Conservation (phyloP, 2,113 vertebrate species). For the Alaudala cheleensis region DNA sequence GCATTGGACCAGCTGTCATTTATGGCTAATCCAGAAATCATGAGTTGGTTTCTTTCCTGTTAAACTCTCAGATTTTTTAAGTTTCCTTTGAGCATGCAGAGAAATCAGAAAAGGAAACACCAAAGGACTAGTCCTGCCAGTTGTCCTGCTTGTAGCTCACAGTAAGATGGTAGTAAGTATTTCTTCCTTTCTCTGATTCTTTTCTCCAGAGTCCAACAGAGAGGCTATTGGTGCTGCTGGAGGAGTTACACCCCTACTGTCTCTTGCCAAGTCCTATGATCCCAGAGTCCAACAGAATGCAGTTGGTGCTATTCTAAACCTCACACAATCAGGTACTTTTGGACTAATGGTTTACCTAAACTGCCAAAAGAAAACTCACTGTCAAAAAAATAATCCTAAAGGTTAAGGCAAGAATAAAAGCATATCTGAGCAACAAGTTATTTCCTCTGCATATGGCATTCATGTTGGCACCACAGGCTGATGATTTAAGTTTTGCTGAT, state of each 20-base stretch:
- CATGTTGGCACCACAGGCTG: neutral
- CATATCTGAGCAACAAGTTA: neutral
- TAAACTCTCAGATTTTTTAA: neutral
- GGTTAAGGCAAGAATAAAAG: neutral
- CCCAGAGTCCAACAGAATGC: slow-evolving; percentile 80
- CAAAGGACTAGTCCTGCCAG: neutral
- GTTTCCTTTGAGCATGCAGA: neutral
- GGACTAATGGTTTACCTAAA: neutral
- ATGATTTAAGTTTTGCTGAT: neutral
- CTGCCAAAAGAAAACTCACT: neutral
- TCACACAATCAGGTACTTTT: slow-evolving; percentile 78
- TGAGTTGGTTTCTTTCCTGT: neutral
- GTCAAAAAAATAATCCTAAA: neutral
- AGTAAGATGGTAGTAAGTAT: neutral
- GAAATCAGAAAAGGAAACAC: neutral
- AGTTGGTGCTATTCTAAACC: slow-evolving; percentile 79
- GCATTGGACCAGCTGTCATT: neutral
- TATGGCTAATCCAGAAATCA: neutral
- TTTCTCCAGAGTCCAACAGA: slow-evolving; percentile 72
- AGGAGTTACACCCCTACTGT: slow-evolving; percentile 75
- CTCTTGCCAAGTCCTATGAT: slow-evolving; percentile 78
- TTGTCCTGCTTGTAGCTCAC: neutral
- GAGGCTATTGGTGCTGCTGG: slow-evolving; percentile 70
- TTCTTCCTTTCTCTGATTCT: neutral
- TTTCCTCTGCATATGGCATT: neutral